Evolutionary conservation across 2,113 vertebrate species (phyloP).

Genomic region (Globicephala melas): DNA sequence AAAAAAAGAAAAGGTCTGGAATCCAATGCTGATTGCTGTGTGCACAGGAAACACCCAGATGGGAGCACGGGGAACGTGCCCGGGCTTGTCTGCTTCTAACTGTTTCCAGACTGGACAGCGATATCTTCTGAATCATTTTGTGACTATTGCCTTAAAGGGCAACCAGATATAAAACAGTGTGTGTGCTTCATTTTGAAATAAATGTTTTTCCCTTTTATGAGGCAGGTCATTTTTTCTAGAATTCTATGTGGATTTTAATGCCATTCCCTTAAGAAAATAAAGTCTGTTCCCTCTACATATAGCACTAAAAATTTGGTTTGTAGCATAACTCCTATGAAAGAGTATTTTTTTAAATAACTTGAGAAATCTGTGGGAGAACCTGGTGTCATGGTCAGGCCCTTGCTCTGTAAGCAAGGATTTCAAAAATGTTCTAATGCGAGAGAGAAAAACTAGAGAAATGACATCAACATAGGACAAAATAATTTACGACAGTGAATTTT

Average conservation of each 20-base stretch:
- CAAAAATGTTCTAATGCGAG: neutral
- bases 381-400: neutral
- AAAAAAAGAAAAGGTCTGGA: neutral
- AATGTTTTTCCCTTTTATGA: neutral
- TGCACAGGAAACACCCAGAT: neutral
- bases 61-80: neutral
- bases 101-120: neutral
- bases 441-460: neutral
- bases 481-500: accelerated
- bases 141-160: neutral
- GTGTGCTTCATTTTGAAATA: neutral
- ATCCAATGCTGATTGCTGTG: accelerated
- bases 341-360: neutral
- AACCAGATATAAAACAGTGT: neutral
- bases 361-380: neutral
- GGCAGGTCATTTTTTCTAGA: neutral
- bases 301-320: neutral
- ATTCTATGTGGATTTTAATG: neutral
- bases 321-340: neutral
- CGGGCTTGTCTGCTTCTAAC: neutral
- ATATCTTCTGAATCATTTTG: neutral
- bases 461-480: accelerated
- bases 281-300: accelerated
- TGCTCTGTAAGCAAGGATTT: neutral
- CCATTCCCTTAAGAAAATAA: neutral